Conservation (phyloP, 2,888 invertebrate genomes). For the Azorinus chamasolen region DNA sequence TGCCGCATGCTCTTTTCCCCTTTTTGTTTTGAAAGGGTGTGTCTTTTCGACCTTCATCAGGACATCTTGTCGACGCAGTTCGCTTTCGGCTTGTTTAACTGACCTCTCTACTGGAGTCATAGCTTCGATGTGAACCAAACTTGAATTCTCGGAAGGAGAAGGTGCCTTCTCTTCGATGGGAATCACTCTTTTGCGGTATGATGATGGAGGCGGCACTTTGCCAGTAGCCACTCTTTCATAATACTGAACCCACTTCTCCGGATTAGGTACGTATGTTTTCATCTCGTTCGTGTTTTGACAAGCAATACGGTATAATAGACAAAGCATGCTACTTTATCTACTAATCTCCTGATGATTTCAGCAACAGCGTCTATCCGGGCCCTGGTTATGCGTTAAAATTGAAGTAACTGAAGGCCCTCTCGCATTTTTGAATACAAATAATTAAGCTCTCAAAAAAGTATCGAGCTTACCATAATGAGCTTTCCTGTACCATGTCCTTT, state of each 20-base stretch:
- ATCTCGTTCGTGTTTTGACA: neutral
- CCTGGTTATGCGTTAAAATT: no score
- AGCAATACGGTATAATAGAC: no score
- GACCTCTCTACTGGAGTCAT: conserved; percentile 6
- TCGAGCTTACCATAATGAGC: no score
- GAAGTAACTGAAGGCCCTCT: no score
- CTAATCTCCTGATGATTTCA: no score
- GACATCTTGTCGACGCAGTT: conserved; percentile 3
- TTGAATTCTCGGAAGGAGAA: neutral
- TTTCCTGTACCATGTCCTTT: no score
- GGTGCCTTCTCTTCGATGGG: neutral
- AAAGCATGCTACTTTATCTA: no score
- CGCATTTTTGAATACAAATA: no score
- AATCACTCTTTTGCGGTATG: neutral
- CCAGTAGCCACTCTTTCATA: conserved; percentile 3
- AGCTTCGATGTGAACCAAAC: neutral
- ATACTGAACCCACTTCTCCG: neutral
- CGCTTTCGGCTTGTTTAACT: conserved; percentile 3
- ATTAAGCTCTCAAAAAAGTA: no score
- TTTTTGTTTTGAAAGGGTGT: neutral
- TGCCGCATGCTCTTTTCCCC: neutral
- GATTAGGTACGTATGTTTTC: neutral
- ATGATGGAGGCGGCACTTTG: neutral
- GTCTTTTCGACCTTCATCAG: neutral
- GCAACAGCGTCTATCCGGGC: no score